Evolutionary conservation across 2,113 vertebrate species (phyloP), one percentile per base, ranked within the genome.

Genomic region (Montifringilla adamsi): DNA sequence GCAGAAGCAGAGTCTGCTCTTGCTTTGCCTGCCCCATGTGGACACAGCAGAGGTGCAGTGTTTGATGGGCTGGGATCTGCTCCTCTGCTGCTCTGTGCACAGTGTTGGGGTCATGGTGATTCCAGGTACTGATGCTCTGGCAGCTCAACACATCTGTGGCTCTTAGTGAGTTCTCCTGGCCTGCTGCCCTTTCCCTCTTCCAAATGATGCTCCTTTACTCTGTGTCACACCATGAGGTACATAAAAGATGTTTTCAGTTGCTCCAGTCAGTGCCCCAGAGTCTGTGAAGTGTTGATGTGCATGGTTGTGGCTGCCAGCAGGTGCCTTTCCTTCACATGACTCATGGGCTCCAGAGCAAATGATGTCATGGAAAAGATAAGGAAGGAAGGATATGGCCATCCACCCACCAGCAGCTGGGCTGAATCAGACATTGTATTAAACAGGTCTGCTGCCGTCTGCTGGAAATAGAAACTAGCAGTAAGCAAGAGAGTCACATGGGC

Each of bases 61-160:
- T 31, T 56, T 30, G 27, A 1, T 5, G 27, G 60, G 30, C 49
- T 52, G 26, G 16, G 43, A 27, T 43, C 26, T 21, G 26, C 47
- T 82, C 30, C 43, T 79, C 63, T 2, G 2, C 49, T 12, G 11
- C 50, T 6, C 7, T 5, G 16, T 35, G 10, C 10, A 2, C 10
- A 13, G 43, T 0, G 0, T 1, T 58, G 76, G 6, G 9, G 4
- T n/a, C 2, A 1, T 13, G 27, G 18, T 28, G 27, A 33, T 33
- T 50, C 50, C 77, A 28, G 26, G 6, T 44, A 2, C 23, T 19
- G 26, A 2, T 16, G 47, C 24, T 8, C 49, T 64, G 62, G 17
- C 28, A 30, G 15, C 13, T 31, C 13, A 13, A 62, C 20, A 17
- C 17, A 15, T 28, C 76, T 26, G 26, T 58, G 28, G 22, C 31